phyloP scores from a whole-genome alignment of 2,888 invertebrate genomes.

The Thysanoteuthis rhombus region DNA sequence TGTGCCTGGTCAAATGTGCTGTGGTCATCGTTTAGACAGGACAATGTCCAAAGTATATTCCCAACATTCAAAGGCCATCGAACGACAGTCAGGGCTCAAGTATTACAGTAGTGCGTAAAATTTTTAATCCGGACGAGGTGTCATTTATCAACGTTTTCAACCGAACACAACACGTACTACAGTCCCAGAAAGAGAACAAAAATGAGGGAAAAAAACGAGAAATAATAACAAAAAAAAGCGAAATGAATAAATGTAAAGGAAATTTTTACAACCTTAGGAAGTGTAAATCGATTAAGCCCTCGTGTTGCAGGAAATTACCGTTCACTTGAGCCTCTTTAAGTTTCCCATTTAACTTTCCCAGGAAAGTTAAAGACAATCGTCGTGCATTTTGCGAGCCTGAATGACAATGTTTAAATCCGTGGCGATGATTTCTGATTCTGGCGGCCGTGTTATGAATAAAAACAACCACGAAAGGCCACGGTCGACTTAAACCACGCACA shows the following conservation, averaged over 20 bases:
- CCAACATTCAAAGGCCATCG: too few relatives aligned
- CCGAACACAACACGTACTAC: too few relatives aligned
- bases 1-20: too few relatives aligned
- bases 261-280: neutral
- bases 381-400: neutral
- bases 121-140: too few relatives aligned
- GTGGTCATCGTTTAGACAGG: too few relatives aligned
- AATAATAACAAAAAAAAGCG: neutral
- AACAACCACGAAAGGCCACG: neutral
- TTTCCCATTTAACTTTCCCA: neutral
- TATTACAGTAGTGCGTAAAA: too few relatives aligned
- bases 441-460: neutral
- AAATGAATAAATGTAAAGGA: neutral
- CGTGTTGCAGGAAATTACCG: neutral
- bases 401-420: neutral
- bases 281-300: neutral
- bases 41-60: too few relatives aligned
- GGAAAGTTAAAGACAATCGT: neutral
- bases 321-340: neutral
- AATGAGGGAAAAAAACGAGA: too few relatives aligned
- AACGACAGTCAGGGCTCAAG: too few relatives aligned
- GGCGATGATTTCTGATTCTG: neutral
- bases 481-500: neutral
- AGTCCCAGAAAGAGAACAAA: too few relatives aligned
- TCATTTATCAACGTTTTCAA: too few relatives aligned